Percentiles rank a stretch among this genome's conserved stretches.
Evolutionary conservation across 2,797 vertebrate genomes (phyloP).

Genomic region (Odontamblyopus rebecca): DNA sequence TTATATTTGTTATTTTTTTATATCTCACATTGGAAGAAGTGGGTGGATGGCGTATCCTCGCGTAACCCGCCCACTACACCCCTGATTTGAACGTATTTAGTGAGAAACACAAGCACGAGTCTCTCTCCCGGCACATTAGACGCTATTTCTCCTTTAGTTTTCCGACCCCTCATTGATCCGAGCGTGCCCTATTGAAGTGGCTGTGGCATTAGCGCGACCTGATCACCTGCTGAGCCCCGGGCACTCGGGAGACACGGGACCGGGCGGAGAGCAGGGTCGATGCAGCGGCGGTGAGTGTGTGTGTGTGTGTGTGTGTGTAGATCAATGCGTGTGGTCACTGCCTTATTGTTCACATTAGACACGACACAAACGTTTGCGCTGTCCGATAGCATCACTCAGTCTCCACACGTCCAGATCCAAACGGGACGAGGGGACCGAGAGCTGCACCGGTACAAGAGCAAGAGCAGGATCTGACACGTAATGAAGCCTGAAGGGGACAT

Average conservation of each 20-base stretch:
- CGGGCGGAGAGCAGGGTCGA: not conserved
- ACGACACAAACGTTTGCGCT: not conserved
- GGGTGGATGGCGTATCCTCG: too few species aligned
- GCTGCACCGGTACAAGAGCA: too few species aligned
- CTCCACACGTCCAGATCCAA: too few species aligned
- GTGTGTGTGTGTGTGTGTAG: not conserved
- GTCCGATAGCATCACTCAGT: not conserved
- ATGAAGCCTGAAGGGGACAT: too few species aligned
- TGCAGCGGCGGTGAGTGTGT: not conserved
- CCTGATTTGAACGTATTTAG: too few species aligned
- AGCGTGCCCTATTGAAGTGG: not conserved
- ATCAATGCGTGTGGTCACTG: not conserved
- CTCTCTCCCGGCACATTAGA: too few species aligned
- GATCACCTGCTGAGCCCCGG: not conserved
- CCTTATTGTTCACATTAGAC: constrained; percentile 4
- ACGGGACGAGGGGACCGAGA: too few species aligned
- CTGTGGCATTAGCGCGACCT: not conserved
- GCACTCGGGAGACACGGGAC: not conserved
- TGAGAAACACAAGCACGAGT: too few species aligned
- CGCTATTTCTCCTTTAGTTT: not conserved
- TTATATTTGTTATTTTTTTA: too few species aligned
- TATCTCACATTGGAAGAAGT: too few species aligned
- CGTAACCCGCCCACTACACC: too few species aligned
- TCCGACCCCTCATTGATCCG: not conserved
- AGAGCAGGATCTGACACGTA: not conserved